Conservation (phyloP, 2,888 invertebrate species). For the Crepidodera aurea region DNA sequence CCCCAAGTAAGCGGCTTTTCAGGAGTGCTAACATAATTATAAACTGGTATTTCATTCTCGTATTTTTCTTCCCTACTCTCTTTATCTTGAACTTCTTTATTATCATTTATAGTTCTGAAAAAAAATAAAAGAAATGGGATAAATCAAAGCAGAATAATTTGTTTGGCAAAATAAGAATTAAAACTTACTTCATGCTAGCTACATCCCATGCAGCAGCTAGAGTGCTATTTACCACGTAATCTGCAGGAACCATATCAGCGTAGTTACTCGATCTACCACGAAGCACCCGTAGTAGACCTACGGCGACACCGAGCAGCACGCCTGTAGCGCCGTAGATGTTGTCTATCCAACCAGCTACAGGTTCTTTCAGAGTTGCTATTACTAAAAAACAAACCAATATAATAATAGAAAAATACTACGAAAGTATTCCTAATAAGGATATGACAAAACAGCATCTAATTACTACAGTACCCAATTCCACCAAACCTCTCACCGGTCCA, state of each 20-base stretch:
- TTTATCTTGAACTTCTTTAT: slow-evolving; percentile 45
- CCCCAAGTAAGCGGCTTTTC: slow-evolving; percentile 86
- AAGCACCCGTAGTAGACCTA: slow-evolving; percentile 70
- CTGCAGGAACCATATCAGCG: slow-evolving; percentile 74
- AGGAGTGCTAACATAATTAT: slow-evolving; percentile 85
- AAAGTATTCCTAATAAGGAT: too few species aligned
- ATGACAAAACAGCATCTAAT: too few species aligned
- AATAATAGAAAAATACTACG: too few species aligned
- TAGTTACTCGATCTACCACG: slow-evolving; percentile 63
- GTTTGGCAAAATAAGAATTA: too few species aligned
- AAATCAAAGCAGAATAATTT: not conserved
- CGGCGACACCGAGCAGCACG: slow-evolving; percentile 62
- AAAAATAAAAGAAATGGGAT: slow-evolving; percentile 5
- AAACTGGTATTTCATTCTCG: slow-evolving; percentile 70
- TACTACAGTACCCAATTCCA: too few species aligned
- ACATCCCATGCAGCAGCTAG: slow-evolving; percentile 50
- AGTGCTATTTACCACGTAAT: slow-evolving; percentile 51
- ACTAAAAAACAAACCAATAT: slow-evolving; percentile 49
- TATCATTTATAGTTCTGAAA: slow-evolving; percentile 47
- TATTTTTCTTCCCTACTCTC: slow-evolving; percentile 43
- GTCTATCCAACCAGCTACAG: slow-evolving; percentile 72
- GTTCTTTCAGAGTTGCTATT: slow-evolving; percentile 50
- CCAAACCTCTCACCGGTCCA: too few species aligned
- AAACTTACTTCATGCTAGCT: slow-evolving; percentile 46
- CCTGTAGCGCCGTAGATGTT: slow-evolving; percentile 71